Evolutionary conservation across 2,797 vertebrate genomes (phyloP), one percentile per base, ranked within the genome.

Genomic region (Delichon dasypus): DNA sequence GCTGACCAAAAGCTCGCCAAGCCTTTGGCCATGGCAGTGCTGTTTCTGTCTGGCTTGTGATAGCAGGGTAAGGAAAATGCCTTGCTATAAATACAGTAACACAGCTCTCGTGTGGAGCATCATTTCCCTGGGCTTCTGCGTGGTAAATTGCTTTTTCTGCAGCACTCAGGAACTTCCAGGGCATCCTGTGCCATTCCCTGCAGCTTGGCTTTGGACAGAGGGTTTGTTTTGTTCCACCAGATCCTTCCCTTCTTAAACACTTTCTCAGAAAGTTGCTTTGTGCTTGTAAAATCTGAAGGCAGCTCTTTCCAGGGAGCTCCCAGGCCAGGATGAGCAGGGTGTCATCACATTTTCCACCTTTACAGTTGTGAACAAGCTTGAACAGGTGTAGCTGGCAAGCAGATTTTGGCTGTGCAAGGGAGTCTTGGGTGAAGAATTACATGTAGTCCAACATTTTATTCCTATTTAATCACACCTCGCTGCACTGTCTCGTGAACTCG

Each of bases 291-390:
- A n/a, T 51, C 10, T 9, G 51, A 32, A 73, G 14, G 54, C 72
- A 42, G 17, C 27, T 2, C 89, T 91, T 89, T 93, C 79, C 70
- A 91, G 82, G 87, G 84, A 91, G 58, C 61, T 91, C 47, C 73
- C 42, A 66, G 27, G 18, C 64, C 73, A 3, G 29, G 61, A 2
- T 16, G 38, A 32, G 23, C 0, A 0, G 57, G 29, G 15, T 53
- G 72, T 40, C 79, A 50, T 45, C 44, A 42, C 58, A 5, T 60
- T 57, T 26, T 26, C 30, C 25, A 47, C 1, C 0, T 71, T 68
- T 62, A 8, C 60, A 61, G 18, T 13, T 54, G n/a, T 5, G 67
- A 80, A 20, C 53, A 47, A 9, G 58, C 42, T 75, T 26, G n/a
- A 66, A 3, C 44, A 72, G 78, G n/a, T 70, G 67, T 40, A 42